phyloP scores from a whole-genome alignment of 2,888 invertebrate genomes.

The Ptychoptera albimana region DNA sequence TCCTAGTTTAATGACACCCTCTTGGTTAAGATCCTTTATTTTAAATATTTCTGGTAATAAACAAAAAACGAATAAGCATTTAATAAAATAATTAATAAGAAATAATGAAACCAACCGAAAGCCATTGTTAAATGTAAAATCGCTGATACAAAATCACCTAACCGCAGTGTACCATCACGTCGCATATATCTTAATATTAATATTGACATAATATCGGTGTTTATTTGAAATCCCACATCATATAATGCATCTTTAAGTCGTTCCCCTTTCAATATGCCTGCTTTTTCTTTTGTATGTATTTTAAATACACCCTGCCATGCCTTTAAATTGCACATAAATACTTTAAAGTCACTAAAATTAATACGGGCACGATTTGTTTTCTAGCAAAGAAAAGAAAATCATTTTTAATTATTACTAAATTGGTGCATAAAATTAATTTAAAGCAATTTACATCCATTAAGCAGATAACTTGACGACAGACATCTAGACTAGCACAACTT shows the following conservation, averaged over 20 bases:
- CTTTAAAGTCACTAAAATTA: conserved; percentile 73
- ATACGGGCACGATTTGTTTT: conserved; percentile 64
- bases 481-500: conserved; percentile 82
- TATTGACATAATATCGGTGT: conserved; percentile 66
- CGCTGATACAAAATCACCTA: conserved; percentile 84
- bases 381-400: conserved; percentile 24
- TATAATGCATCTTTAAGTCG: conserved; percentile 64
- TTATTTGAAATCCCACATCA: conserved; percentile 78
- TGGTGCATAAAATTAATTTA: not conserved
- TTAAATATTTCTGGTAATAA: conserved; percentile 47
- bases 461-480: conserved; percentile 77
- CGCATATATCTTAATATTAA: conserved; percentile 77
- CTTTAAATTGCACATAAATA: conserved; percentile 79
- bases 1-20: conserved; percentile 65
- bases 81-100: not conserved
- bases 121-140: conserved; percentile 77
- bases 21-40: conserved; percentile 61
- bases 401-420: conserved; percentile 1
- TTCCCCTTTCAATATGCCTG: conserved; percentile 77
- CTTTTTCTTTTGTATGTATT: conserved; percentile 78
- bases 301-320: conserved; percentile 84
- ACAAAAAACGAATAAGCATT: conserved; percentile 6
- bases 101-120: conserved; percentile 46
- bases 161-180: conserved; percentile 79
- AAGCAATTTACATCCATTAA: conserved; percentile 70